phyloP scores from a whole-genome alignment of 2,797 vertebrate species.

The Pteropus rufus region DNA sequence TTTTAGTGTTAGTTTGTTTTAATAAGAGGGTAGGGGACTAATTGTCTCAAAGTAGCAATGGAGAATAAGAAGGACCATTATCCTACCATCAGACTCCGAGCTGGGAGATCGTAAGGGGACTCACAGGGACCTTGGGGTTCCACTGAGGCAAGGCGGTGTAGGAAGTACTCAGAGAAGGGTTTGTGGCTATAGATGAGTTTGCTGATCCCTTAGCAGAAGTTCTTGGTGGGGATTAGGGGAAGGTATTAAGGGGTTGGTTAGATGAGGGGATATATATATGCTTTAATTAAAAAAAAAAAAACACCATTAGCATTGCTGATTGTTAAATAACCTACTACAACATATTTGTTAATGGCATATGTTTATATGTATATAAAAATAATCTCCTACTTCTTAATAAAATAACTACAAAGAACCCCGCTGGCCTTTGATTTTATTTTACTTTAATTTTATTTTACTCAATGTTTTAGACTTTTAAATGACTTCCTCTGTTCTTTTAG shows the following conservation, averaged over 20 bases:
- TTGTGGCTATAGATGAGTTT: background rate
- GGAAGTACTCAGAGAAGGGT: background rate
- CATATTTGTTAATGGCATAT: background rate
- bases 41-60: background rate
- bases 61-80: background rate
- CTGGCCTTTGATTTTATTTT: background rate
- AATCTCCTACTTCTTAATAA: background rate
- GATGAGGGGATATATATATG: background rate
- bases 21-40: background rate
- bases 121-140: background rate
- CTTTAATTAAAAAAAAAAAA: background rate
- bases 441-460: constrained; percentile 34
- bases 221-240: background rate
- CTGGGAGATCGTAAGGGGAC: background rate
- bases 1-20: background rate
- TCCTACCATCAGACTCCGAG: background rate
- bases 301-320: background rate
- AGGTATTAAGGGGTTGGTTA: background rate
- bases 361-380: background rate
- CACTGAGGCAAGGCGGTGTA: background rate
- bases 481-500: background rate
- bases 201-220: background rate
- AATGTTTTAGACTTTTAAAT: background rate
- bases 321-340: background rate
- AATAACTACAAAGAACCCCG: background rate